phyloP scores from a whole-genome alignment of 2,888 invertebrate genomes.

The Eristalis tenax region DNA sequence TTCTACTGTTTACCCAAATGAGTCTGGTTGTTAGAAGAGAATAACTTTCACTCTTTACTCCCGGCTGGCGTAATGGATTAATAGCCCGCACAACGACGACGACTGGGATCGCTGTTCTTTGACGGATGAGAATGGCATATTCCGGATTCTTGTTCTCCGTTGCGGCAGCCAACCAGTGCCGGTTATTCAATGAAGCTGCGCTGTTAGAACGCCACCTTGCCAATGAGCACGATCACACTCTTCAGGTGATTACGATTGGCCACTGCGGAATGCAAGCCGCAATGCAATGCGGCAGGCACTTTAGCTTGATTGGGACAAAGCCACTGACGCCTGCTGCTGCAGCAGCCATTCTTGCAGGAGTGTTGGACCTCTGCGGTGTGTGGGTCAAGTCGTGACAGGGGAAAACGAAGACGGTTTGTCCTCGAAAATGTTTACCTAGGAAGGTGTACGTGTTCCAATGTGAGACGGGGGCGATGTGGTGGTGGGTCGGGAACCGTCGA shows the following conservation, averaged over 20 bases:
- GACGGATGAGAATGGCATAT: background rate
- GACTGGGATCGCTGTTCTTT: background rate
- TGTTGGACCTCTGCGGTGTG: background rate
- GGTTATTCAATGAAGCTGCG: background rate
- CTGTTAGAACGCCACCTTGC: background rate
- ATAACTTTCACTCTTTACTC: conserved; percentile 59
- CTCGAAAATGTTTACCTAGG: conserved; percentile 28
- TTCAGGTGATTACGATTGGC: background rate
- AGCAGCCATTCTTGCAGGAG: background rate
- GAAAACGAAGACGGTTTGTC: conserved; percentile 51
- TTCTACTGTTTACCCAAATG: conserved; percentile 31
- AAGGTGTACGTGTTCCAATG: conserved; percentile 32
- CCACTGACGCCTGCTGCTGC: conserved; percentile 35
- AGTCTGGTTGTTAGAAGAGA: conserved; percentile 36
- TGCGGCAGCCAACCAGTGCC: background rate
- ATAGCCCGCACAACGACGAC: background rate
- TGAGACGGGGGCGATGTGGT: conserved; percentile 35
- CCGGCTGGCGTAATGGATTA: conserved; percentile 20
- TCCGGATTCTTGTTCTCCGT: background rate
- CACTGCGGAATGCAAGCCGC: background rate
- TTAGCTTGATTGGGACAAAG: conserved; percentile 41
- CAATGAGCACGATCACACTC: background rate
- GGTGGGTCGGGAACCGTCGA: background rate
- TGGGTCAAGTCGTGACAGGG: conserved; percentile 65
- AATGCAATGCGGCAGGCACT: background rate